Base-by-base conservation (phyloP, 2,797 vertebrate genomes). In the Malurus splendens region DNA sequence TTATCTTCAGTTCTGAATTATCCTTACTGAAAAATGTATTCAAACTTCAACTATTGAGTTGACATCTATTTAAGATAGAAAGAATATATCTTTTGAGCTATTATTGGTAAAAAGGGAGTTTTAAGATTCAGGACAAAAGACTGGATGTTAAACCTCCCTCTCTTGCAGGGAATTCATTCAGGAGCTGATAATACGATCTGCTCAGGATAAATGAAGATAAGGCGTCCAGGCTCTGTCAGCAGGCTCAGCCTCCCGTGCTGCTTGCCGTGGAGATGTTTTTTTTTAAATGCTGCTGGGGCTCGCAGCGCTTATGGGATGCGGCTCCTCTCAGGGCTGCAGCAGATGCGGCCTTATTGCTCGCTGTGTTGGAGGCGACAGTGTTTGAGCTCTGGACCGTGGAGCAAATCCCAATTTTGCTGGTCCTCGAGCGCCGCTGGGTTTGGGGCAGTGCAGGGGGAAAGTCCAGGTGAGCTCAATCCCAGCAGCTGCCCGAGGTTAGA, bases 361-460 rank as follows among this genome's bases (percentile, higher is more conserved):
- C 60, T 4, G 66, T 0, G 25, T 2, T 10, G 12, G n/a, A 9
- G 24, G 6, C 1, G 1, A 1, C 18, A 1, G 18, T 0, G 0
- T 19, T 25, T 0, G 47, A 5, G 45, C 18, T 13, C 4, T 0
- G 1, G 36, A 7, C 3, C 1, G 5, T 0, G 1, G 23, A 13
- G 15, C 22, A 30, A 5, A 2, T 0, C 9, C 30, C 44, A 0
- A 0, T 5, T 28, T 0, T 6, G 39, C 8, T 5, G 38, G 4
- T 19, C 11, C 39, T 15, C 45, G 18, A 3, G 7, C 3, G 38
- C 48, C 1, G 7, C 67, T 5, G 67, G 13, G 1, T 7, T 18
- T 4, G 87, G 45, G 18, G 57, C 8, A 2, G 15, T 0, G 11
- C 1, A 1, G 33, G 22, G 23, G 8, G 7, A 36, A 36, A 28